A percentile compares a stretch with the other conserved stretches of the same genome.
These are phyloP conservation scores for Aphidius colemani DNA, from an alignment of 2,888 invertebrate genomes.

Conservation along the genomic window DNA sequence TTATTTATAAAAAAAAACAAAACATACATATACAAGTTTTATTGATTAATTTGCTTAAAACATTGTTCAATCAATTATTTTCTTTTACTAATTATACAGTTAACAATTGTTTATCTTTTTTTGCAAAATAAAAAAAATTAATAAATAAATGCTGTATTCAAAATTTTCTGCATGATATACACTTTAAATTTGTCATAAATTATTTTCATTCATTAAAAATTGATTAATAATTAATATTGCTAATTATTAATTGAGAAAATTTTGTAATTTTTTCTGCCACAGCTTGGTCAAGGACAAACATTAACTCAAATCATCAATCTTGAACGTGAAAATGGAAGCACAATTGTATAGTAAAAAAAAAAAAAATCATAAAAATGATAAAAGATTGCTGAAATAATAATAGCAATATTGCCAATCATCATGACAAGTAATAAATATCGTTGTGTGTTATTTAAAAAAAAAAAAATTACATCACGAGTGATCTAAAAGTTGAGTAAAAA, in stretches of 20 bases:
- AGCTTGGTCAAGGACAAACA: conserved; percentile 51
- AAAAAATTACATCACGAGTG: too few species aligned
- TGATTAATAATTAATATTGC: not conserved
- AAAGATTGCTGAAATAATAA: too few species aligned
- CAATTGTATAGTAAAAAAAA: conserved; percentile 52
- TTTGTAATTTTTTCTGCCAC: conserved; percentile 33
- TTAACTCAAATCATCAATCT: conserved; percentile 52
- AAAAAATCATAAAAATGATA: conserved; percentile 11
- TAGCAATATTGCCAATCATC: too few species aligned
- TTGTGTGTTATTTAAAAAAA: too few species aligned
- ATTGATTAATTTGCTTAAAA: conserved; percentile 40
- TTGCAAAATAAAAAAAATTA: too few species aligned
- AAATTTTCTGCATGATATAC: conserved; percentile 53
- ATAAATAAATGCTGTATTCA: conserved; percentile 45
- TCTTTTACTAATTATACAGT: not conserved
- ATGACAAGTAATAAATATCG: too few species aligned
- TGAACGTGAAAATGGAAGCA: conserved; percentile 50
- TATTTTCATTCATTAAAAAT: not conserved
- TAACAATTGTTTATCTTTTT: conserved; percentile 7
- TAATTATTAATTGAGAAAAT: conserved; percentile 19
- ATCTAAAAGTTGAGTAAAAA: too few species aligned
- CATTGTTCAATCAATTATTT: not conserved
- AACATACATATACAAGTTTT: not conserved
- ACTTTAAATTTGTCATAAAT: not conserved
- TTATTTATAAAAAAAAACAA: too few species aligned